Evolutionary conservation across 2,888 invertebrate species (phyloP).

Genomic region (Netelia inedita): DNA sequence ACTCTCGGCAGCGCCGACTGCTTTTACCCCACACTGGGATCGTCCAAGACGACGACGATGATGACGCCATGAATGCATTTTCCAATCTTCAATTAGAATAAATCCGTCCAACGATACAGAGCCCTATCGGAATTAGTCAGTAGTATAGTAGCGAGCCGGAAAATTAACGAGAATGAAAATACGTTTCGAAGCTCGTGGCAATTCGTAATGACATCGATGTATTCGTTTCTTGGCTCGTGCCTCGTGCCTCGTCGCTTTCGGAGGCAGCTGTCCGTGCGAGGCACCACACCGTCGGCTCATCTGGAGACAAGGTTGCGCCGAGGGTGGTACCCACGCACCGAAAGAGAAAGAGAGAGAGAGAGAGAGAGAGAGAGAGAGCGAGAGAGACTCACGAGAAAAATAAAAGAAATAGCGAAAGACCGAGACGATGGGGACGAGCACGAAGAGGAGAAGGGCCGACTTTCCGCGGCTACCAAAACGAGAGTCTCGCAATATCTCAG

Average conservation of each 20-base stretch:
- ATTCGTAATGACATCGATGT: no score
- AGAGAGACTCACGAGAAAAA: slow-evolving; percentile 18
- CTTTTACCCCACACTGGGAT: slow-evolving; percentile 42
- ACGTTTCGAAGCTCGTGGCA: no score
- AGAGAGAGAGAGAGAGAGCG: no score
- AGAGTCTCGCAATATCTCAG: slow-evolving; percentile 51
- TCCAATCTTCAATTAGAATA: not conserved
- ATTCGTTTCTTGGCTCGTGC: no score
- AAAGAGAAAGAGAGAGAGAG: no score
- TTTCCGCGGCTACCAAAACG: slow-evolving; percentile 58
- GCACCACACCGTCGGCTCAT: not conserved
- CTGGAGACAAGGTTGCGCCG: not conserved
- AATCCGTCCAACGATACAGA: no score
- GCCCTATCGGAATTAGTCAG: no score
- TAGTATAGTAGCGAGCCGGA: no score
- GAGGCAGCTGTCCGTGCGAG: not conserved
- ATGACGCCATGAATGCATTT: not conserved
- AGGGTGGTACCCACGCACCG: slow-evolving; percentile 11
- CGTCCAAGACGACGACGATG: not conserved
- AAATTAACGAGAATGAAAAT: no score
- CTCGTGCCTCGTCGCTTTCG: not conserved
- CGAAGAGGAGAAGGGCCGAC: slow-evolving; percentile 35
- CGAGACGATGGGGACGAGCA: not conserved
- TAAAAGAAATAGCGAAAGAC: not conserved
- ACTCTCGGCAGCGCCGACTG: slow-evolving; percentile 58